Evolutionary conservation across 2,888 invertebrate genomes (phyloP).

Genomic region (Coremacera marginata): DNA sequence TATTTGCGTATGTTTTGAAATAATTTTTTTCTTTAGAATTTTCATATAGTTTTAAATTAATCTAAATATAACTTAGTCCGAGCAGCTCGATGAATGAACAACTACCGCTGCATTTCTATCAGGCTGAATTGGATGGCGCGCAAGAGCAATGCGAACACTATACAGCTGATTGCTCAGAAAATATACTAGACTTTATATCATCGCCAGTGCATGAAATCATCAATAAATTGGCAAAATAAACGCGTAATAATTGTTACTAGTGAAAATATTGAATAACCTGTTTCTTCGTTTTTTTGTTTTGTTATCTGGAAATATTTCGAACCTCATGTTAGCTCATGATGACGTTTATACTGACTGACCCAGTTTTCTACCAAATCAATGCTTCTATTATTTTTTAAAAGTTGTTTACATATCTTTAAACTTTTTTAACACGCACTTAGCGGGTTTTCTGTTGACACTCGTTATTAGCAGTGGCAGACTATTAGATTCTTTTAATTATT

Average conservation of each 20-base stretch:
- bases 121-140: constrained; percentile 62
- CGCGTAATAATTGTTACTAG: background rate
- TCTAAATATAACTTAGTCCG: constrained; percentile 51
- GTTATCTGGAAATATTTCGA: too few relatives aligned
- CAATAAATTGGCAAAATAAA: constrained; percentile 45
- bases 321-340: too few relatives aligned
- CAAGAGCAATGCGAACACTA: constrained; percentile 58
- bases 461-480: background rate
- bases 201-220: constrained; percentile 59
- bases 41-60: background rate
- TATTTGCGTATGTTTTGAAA: constrained; percentile 75
- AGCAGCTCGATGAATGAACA: constrained; percentile 61
- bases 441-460: background rate
- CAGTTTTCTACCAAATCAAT: background rate
- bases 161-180: constrained; percentile 54
- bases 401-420: background rate
- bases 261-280: background rate
- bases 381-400: background rate
- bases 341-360: too few relatives aligned
- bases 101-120: constrained; percentile 59
- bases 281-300: background rate
- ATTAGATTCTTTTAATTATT: too few relatives aligned
- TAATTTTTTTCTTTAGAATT: background rate
- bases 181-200: constrained; percentile 61
- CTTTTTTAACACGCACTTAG: background rate